These are phyloP conservation scores for Dendroctonus ponderosae DNA, from an alignment of 1,140 invertebrate genomes.

Conservation along the genomic window DNA sequence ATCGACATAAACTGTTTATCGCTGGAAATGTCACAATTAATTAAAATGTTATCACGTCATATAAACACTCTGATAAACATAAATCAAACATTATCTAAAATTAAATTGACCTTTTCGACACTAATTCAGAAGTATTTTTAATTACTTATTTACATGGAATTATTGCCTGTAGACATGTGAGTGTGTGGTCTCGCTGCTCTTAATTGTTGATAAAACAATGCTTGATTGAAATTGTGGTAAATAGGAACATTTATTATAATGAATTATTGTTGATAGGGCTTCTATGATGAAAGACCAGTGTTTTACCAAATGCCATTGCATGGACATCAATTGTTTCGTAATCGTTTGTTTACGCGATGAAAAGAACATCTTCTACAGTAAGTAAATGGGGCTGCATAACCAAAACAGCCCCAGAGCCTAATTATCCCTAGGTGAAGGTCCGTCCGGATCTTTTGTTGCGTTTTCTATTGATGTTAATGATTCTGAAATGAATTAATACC, in stretches of 20 bases:
- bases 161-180: constrained; percentile 36
- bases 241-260: constrained; percentile 31
- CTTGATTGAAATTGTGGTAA: constrained; percentile 33
- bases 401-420: too few species aligned
- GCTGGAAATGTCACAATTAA: constrained; percentile 32
- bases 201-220: constrained; percentile 34
- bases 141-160: constrained; percentile 38
- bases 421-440: too few species aligned
- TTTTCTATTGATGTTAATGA: too few species aligned
- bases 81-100: constrained; percentile 34
- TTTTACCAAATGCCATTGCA: too few species aligned
- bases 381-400: too few species aligned
- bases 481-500: too few species aligned
- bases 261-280: constrained; percentile 18
- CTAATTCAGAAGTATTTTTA: constrained; percentile 39
- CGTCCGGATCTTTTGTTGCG: too few species aligned
- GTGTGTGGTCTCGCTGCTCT: constrained; percentile 31
- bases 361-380: too few species aligned
- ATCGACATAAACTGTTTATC: constrained; percentile 30
- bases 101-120: constrained; percentile 34
- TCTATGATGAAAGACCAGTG: too few species aligned
- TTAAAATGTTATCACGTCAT: constrained; percentile 29
- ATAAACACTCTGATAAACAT: constrained; percentile 29
- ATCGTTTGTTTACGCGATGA: too few species aligned
- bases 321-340: too few species aligned